Percentiles rank a stretch among this genome's conserved stretches.
These are phyloP conservation scores for Macrocentrus cingulum DNA, from an alignment of 1,140 invertebrate species.

Conservation along the genomic window DNA sequence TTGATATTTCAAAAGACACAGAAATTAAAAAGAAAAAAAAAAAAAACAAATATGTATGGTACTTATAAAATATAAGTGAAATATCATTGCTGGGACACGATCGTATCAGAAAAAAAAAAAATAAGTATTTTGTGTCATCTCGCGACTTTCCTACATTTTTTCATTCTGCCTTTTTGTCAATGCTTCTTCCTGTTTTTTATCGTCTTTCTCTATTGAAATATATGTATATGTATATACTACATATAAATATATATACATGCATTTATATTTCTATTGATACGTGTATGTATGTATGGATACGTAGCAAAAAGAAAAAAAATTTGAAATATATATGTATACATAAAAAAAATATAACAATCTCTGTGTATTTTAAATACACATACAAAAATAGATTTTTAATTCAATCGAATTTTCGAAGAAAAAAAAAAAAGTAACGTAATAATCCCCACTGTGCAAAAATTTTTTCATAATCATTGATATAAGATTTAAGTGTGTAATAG, in stretches of 20 bases:
- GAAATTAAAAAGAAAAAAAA: neutral
- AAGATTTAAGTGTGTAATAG: too few species aligned
- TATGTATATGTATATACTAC: too few species aligned
- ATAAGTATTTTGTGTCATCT: neutral
- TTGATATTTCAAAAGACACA: slow-evolving; percentile 13
- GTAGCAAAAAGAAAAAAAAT: slow-evolving; percentile 10
- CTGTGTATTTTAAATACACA: too few species aligned
- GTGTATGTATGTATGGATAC: neutral
- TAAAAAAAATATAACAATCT: slow-evolving; percentile 25
- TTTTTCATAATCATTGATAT: too few species aligned
- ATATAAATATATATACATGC: too few species aligned
- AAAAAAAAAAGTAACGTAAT: too few species aligned
- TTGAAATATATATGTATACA: slow-evolving; percentile 29
- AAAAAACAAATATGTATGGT: slow-evolving; percentile 1
- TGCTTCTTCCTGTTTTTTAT: too few species aligned
- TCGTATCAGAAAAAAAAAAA: neutral
- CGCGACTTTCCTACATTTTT: neutral
- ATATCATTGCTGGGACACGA: neutral
- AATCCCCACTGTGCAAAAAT: too few species aligned
- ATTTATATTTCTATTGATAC: neutral
- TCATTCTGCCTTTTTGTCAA: neutral
- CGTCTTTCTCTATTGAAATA: too few species aligned
- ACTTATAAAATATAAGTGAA: neutral
- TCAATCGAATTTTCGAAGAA: too few species aligned
- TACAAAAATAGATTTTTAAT: too few species aligned